Evolutionary conservation across 2,888 invertebrate genomes (phyloP).

Genomic region (Ophonus ardosiacus): DNA sequence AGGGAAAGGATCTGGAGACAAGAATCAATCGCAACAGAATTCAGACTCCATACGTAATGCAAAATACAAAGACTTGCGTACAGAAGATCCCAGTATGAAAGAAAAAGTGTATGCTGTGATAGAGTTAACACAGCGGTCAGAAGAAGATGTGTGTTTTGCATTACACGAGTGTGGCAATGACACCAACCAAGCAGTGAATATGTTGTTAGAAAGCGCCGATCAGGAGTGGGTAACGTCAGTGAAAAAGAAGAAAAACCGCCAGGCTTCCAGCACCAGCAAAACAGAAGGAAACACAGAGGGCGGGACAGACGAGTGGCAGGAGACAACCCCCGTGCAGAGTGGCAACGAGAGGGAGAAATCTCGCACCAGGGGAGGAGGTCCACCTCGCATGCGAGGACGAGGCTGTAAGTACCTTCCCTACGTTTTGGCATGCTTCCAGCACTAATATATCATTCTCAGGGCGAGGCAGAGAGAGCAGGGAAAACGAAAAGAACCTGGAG

Average conservation of each 20-base stretch:
- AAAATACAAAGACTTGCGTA: slow-evolving; percentile 69
- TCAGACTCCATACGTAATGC: slow-evolving; percentile 66
- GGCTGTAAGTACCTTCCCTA: slow-evolving; percentile 51
- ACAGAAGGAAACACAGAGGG: slow-evolving; percentile 72
- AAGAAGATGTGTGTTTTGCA: slow-evolving; percentile 94
- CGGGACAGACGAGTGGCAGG: slow-evolving; percentile 72
- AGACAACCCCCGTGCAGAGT: slow-evolving; percentile 68
- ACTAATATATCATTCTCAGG: slow-evolving; percentile 20
- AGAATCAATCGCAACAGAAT: slow-evolving; percentile 70
- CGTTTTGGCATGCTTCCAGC: neutral
- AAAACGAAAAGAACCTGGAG: slow-evolving; percentile 73
- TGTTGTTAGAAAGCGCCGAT: slow-evolving; percentile 86
- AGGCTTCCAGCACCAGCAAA: slow-evolving; percentile 72
- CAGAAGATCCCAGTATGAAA: slow-evolving; percentile 80
- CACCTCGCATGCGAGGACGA: slow-evolving; percentile 78
- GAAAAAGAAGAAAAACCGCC: slow-evolving; percentile 91
- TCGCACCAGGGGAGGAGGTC: slow-evolving; percentile 72
- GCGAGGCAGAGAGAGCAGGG: slow-evolving; percentile 68
- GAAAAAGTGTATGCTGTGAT: slow-evolving; percentile 89
- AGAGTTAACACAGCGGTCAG: slow-evolving; percentile 93
- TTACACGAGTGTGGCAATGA: slow-evolving; percentile 96
- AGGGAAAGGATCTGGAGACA: slow-evolving; percentile 73
- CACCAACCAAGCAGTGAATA: slow-evolving; percentile 88
- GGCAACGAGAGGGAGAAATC: slow-evolving; percentile 75
- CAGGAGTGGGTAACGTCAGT: slow-evolving; percentile 90